Percentiles rank a stretch among this genome's conserved stretches.
Evolutionary conservation across 2,888 invertebrate species (phyloP).

Genomic region (Torymus texanus): DNA sequence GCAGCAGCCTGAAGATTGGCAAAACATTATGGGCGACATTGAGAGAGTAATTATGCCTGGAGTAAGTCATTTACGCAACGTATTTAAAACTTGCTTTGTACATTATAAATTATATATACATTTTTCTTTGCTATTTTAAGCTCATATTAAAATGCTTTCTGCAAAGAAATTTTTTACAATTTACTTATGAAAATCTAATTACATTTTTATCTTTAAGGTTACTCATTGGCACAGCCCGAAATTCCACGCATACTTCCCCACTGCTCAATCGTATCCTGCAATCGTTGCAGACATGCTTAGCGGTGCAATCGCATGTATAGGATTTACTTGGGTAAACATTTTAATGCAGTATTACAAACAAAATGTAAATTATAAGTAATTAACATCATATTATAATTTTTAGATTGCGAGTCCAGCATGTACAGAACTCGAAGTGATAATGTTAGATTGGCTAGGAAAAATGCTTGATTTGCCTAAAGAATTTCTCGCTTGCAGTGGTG

Average conservation of each 20-base stretch:
- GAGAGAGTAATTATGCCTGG: slow-evolving; percentile 94
- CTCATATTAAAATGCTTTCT: too few species aligned
- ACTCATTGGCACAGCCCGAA: slow-evolving; percentile 98
- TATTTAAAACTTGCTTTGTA: too few species aligned
- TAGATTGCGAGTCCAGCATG: slow-evolving; percentile 96
- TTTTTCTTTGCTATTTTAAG: too few species aligned
- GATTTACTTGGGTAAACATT: slow-evolving; percentile 91
- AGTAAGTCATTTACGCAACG: slow-evolving; percentile 75
- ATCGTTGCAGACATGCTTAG: slow-evolving; percentile 97
- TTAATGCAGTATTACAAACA: not conserved
- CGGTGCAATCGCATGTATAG: slow-evolving; percentile 96
- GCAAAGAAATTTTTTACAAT: too few species aligned
- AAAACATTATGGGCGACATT: slow-evolving; percentile 90
- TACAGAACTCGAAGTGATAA: slow-evolving; percentile 95
- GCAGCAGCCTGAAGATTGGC: slow-evolving; percentile 88
- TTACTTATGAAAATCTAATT: not conserved
- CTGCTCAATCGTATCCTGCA: slow-evolving; percentile 94
- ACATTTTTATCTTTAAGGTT: slow-evolving; percentile 75
- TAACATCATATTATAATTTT: slow-evolving; percentile 58
- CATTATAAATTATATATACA: too few species aligned
- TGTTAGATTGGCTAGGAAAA: slow-evolving; percentile 97
- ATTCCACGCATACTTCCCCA: slow-evolving; percentile 97
- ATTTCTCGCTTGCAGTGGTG: slow-evolving; percentile 87
- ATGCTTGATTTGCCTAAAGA: slow-evolving; percentile 90
- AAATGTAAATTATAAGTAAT: slow-evolving; percentile 11